Evolutionary conservation across 2,797 vertebrate genomes (phyloP).

Genomic region (Neopelma chrysocephalum): DNA sequence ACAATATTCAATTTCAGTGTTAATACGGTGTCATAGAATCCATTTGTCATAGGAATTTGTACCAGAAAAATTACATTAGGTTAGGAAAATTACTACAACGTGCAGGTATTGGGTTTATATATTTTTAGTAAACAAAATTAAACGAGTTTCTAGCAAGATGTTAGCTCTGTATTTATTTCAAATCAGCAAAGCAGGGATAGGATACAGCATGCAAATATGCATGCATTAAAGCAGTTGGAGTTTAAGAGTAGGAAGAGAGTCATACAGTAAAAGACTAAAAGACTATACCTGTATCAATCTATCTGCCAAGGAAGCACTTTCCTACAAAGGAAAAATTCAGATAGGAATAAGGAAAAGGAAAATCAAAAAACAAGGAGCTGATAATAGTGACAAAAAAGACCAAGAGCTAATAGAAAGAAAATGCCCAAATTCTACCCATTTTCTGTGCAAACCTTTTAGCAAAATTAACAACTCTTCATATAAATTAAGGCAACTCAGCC

Average conservation of each 20-base stretch:
- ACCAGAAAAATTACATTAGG: conserved; percentile 46
- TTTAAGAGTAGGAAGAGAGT: conserved; percentile 1
- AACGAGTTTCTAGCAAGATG: conserved; percentile 53
- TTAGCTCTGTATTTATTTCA: conserved; percentile 56
- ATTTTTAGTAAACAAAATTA: conserved; percentile 65
- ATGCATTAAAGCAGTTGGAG: conserved; percentile 69
- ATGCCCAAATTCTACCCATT: conserved; percentile 81
- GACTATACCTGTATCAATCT: conserved; percentile 99
- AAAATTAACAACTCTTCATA: not conserved
- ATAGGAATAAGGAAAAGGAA: conserved; percentile 83
- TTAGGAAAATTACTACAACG: conserved; percentile 70
- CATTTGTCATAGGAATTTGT: conserved; percentile 40
- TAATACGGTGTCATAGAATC: conserved; percentile 63
- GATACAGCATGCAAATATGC: conserved; percentile 76
- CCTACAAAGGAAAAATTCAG: conserved; percentile 96
- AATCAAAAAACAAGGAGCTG: conserved; percentile 77
- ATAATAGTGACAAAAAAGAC: conserved; percentile 76
- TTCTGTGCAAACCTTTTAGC: conserved; percentile 15
- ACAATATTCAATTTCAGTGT: conserved; percentile 44
- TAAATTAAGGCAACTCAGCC: not conserved
- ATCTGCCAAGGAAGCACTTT: conserved; percentile 99
- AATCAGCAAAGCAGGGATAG: conserved; percentile 40
- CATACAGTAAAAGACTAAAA: conserved; percentile 72
- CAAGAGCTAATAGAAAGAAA: conserved; percentile 75
- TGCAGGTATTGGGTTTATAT: conserved; percentile 56